Evolutionary conservation across 2,113 vertebrate genomes (phyloP).

Genomic region (Corythaixoides concolor): DNA sequence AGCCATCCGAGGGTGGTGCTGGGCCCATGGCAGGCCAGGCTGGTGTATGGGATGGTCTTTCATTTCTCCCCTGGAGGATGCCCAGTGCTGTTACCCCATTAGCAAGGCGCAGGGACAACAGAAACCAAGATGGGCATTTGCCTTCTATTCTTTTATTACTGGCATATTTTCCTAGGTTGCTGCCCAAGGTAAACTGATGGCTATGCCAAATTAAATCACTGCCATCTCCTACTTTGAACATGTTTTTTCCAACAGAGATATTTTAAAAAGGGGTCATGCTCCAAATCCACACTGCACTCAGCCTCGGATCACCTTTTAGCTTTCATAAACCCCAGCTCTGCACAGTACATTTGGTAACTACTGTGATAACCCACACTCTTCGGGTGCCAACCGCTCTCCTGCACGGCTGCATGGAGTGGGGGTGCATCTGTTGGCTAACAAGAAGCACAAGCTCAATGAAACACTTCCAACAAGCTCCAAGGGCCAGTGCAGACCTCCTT

Average conservation of each 20-base stretch:
- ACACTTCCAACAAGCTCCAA: rapidly evolving
- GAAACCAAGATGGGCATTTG: not conserved
- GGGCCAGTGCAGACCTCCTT: not conserved
- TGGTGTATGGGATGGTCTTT: conserved; percentile 40
- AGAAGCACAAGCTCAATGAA: not conserved
- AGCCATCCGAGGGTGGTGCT: not conserved
- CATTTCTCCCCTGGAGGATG: conserved; percentile 46
- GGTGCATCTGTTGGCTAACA: rapidly evolving
- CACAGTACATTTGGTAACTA: not conserved
- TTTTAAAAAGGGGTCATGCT: not conserved
- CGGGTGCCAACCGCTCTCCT: not conserved
- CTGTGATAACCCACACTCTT: not conserved
- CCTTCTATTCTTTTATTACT: conserved; percentile 14
- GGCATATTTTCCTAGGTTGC: not conserved
- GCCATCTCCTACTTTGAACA: not conserved
- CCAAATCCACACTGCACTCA: no score
- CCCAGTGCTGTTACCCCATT: not conserved
- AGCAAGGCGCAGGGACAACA: not conserved
- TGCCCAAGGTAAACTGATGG: not conserved
- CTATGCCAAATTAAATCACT: not conserved
- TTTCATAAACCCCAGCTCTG: not conserved
- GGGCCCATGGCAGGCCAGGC: not conserved
- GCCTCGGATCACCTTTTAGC: not conserved
- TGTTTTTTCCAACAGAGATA: not conserved
- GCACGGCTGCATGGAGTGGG: rapidly evolving